phyloP scores from a whole-genome alignment of 2,888 invertebrate genomes.

The Smittia aterrima region DNA sequence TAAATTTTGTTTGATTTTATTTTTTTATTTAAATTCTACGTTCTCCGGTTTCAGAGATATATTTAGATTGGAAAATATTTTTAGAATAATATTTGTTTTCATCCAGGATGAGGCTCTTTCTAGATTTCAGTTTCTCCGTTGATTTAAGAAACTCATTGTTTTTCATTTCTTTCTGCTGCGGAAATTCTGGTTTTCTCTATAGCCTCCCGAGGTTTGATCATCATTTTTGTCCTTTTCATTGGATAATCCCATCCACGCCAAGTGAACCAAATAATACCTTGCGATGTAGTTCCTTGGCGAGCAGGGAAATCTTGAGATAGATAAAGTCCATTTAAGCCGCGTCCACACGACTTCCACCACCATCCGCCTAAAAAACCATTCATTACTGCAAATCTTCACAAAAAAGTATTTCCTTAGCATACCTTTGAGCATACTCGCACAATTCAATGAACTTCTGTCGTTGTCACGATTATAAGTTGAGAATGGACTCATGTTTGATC shows the following conservation, averaged over 20 bases:
- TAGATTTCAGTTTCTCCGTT: too few relatives aligned
- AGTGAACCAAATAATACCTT: slow-evolving; percentile 93
- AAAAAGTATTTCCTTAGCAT: not conserved
- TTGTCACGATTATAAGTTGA: slow-evolving; percentile 91
- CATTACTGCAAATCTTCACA: not conserved
- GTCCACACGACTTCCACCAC: slow-evolving; percentile 94
- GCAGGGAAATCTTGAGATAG: slow-evolving; percentile 79
- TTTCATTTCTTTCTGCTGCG: too few relatives aligned
- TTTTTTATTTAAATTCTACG: too few relatives aligned
- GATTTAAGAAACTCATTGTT: too few relatives aligned
- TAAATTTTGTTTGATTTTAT: too few relatives aligned
- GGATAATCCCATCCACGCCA: slow-evolving; percentile 96
- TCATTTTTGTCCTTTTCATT: slow-evolving; percentile 82
- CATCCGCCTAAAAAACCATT: slow-evolving; percentile 63
- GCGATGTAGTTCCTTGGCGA: slow-evolving; percentile 76
- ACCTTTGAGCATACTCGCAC: slow-evolving; percentile 84
- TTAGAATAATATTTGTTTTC: too few relatives aligned
- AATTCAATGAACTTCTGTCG: slow-evolving; percentile 85
- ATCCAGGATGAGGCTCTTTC: too few relatives aligned
- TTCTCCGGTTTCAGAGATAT: too few relatives aligned
- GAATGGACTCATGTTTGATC: slow-evolving; percentile 89
- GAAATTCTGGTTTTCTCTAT: too few relatives aligned
- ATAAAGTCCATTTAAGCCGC: slow-evolving; percentile 85
- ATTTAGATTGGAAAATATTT: too few relatives aligned
- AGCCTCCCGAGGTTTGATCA: slow-evolving; percentile 71